Percentiles rank a stretch among this genome's conserved stretches.
Evolutionary conservation across 2,797 vertebrate species (phyloP).

Genomic region (Eurystomus glaucurus): DNA sequence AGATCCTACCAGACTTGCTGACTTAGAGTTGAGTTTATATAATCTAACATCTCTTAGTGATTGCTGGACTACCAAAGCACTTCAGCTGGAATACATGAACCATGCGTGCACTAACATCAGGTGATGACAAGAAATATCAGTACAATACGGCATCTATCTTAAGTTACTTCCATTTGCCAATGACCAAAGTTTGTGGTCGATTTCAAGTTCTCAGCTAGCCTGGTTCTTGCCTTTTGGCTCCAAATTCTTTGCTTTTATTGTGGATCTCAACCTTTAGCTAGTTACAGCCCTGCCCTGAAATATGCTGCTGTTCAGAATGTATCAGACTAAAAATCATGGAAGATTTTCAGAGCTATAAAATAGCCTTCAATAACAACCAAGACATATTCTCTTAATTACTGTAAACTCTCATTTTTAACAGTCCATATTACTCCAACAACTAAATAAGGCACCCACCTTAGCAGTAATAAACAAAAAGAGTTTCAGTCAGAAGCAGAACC

Average conservation of each 20-base stretch:
- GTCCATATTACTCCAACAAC: neutral
- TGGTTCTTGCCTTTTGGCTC: neutral
- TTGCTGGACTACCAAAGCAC: neutral
- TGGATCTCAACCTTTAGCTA: neutral
- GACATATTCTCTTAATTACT: neutral
- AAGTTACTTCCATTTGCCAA: neutral
- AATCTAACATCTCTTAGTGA: neutral
- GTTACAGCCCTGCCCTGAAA: neutral
- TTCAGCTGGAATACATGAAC: neutral
- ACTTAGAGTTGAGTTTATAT: neutral
- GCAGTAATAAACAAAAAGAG: neutral
- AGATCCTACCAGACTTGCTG: neutral
- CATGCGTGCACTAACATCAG: rapidly evolving
- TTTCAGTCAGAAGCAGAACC: neutral
- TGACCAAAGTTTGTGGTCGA: neutral
- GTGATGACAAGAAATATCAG: neutral
- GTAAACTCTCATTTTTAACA: neutral
- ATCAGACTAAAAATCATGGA: rapidly evolving
- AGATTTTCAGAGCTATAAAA: neutral
- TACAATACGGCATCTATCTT: neutral
- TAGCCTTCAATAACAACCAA: neutral
- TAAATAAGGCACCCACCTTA: neutral
- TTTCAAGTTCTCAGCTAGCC: neutral
- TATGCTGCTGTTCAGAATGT: neutral
- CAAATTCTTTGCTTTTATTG: neutral